phyloP scores from a whole-genome alignment of 2,797 vertebrate species.

The Sebastes iracundus region DNA sequence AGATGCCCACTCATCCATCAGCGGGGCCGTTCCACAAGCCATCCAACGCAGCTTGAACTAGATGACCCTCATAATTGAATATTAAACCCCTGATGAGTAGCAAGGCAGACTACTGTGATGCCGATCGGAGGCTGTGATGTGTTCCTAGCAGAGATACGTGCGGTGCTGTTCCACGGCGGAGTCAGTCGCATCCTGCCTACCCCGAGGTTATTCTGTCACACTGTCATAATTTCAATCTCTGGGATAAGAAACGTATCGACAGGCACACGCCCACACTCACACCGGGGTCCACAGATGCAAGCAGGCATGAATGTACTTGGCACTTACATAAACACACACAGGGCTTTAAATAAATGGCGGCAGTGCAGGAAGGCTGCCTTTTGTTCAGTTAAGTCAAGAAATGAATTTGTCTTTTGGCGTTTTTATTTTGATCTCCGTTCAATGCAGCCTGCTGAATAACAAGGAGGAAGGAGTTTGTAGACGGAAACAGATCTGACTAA shows the following conservation, averaged over 20 bases:
- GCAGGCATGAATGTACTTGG: conserved; percentile 29
- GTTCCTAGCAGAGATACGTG: conserved; percentile 27
- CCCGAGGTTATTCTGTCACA: conserved; percentile 53
- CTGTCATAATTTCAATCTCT: conserved; percentile 52
- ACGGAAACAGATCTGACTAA: background rate
- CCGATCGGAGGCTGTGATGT: conserved; percentile 48
- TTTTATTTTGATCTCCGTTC: conserved; percentile 11
- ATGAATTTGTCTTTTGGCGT: background rate
- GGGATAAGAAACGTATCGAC: conserved; percentile 29
- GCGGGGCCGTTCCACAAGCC: conserved; percentile 35
- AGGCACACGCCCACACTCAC: conserved; percentile 16
- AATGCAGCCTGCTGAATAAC: background rate
- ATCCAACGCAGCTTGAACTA: conserved; percentile 60
- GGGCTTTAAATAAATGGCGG: conserved; percentile 45
- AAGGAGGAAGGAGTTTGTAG: background rate
- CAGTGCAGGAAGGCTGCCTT: conserved; percentile 24
- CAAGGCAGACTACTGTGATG: conserved; percentile 43
- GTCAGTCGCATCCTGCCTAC: conserved; percentile 15
- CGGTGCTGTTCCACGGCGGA: background rate
- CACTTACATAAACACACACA: conserved; percentile 19
- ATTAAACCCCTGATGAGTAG: conserved; percentile 73
- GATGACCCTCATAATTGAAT: conserved; percentile 75
- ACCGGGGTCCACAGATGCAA: conserved; percentile 22
- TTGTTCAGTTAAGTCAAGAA: conserved; percentile 13
- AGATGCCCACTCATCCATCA: conserved; percentile 59